These are phyloP conservation scores for Chaenocephalus aceratus DNA, from an alignment of 2,113 vertebrate species.

Conservation along the genomic window DNA sequence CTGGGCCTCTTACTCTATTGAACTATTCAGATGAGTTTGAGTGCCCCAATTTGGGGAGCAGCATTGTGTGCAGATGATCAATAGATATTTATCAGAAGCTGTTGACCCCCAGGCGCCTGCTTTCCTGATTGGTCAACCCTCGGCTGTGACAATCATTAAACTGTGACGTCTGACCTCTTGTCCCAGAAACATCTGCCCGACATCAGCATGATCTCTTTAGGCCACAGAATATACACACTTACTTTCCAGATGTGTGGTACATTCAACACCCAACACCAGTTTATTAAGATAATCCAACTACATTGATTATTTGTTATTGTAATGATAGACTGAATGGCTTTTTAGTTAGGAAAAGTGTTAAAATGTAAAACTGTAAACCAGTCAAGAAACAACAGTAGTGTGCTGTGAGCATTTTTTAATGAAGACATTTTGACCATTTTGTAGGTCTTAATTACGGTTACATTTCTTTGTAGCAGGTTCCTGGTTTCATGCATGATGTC, in stretches of 20 bases:
- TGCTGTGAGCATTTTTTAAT: not conserved
- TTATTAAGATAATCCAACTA: not conserved
- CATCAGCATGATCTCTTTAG: not conserved
- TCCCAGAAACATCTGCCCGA: slow-evolving; percentile 20
- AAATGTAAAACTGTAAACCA: not conserved
- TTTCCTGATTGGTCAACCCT: slow-evolving; percentile 53
- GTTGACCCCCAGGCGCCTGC: slow-evolving; percentile 53
- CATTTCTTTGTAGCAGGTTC: too few relatives aligned
- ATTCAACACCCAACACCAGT: not conserved
- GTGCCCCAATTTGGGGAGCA: slow-evolving; percentile 44
- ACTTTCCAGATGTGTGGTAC: not conserved
- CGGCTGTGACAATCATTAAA: slow-evolving; percentile 76
- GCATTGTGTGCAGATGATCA: slow-evolving; percentile 50
- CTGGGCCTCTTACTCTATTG: not conserved
- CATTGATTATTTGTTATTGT: too few relatives aligned
- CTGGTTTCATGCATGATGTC: too few relatives aligned
- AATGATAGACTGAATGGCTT: too few relatives aligned
- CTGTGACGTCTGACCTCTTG: slow-evolving; percentile 48
- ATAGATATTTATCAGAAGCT: slow-evolving; percentile 67
- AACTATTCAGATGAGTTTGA: slow-evolving; percentile 2
- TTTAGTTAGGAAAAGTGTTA: not conserved
- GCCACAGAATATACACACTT: not conserved
- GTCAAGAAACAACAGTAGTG: not conserved
- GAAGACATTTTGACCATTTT: too few relatives aligned
- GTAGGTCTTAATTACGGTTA: too few relatives aligned